phyloP scores from a whole-genome alignment of 2,888 invertebrate species.

The Eledona agricola region DNA sequence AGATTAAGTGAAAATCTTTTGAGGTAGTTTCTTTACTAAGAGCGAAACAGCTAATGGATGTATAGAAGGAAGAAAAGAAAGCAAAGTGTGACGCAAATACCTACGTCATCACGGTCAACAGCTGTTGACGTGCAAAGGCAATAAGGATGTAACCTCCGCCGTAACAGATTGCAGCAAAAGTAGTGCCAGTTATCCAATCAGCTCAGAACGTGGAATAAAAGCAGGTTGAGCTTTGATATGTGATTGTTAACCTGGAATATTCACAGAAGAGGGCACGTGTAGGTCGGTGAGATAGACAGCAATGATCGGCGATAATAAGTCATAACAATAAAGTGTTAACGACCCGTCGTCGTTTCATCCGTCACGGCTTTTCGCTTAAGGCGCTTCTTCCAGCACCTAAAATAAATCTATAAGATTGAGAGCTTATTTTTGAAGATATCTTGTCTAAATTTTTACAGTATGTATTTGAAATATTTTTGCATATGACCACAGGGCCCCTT shows the following conservation, averaged over 20 bases:
- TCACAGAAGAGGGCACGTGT: conserved; percentile 3
- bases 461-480: too few species aligned
- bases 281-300: not conserved
- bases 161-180: conserved; percentile 16
- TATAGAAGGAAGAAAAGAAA: conserved; percentile 15
- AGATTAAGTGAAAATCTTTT: too few species aligned
- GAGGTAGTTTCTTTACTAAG: too few species aligned
- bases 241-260: conserved; percentile 12
- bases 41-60: conserved; percentile 23
- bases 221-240: conserved; percentile 13
- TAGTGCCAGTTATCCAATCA: conserved; percentile 13
- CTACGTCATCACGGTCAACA: conserved; percentile 31
- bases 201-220: conserved; percentile 12
- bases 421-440: too few species aligned
- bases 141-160: conserved; percentile 30
- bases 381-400: too few species aligned
- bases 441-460: too few species aligned
- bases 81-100: conserved; percentile 25
- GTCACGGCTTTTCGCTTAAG: too few species aligned
- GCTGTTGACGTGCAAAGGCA: conserved; percentile 22
- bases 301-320: conserved; percentile 1
- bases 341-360: too few species aligned
- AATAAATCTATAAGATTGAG: too few species aligned
- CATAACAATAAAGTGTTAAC: conserved; percentile 9
- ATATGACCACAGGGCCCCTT: too few species aligned